Evolutionary conservation across 2,888 invertebrate species (phyloP).

Genomic region (Kuschelorhynchus macadamiae): DNA sequence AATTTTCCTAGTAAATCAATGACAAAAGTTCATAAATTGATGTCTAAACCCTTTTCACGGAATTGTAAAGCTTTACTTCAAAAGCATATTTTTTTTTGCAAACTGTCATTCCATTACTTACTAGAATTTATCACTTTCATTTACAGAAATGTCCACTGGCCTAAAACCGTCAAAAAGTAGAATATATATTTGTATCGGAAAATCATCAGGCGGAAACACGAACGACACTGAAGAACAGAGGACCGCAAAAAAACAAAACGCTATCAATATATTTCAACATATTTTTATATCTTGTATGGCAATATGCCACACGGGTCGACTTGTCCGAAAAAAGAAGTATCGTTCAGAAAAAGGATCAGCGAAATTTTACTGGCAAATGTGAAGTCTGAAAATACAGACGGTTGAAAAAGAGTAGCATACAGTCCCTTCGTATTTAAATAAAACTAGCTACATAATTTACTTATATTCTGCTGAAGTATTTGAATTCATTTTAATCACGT

Average conservation of each 20-base stretch:
- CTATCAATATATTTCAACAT: constrained; percentile 28
- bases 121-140: constrained; percentile 30
- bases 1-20: no score
- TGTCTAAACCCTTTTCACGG: background rate
- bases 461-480: no score
- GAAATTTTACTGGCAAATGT: no score
- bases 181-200: constrained; percentile 34
- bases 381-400: no score
- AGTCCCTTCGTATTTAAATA: no score
- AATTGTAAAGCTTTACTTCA: constrained; percentile 7
- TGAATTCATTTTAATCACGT: no score
- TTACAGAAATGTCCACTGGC: constrained; percentile 31
- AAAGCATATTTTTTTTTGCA: constrained; percentile 24
- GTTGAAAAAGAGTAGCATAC: no score
- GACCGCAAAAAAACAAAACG: constrained; percentile 24
- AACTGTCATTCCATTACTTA: constrained; percentile 24
- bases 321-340: constrained; percentile 4
- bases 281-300: constrained; percentile 24
- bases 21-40: no score
- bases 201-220: constrained; percentile 28
- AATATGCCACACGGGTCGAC: constrained; percentile 19
- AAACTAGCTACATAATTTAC: no score
- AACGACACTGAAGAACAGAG: constrained; percentile 22
- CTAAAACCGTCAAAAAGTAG: constrained; percentile 27
- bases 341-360: no score